Evolutionary conservation across 1,140 invertebrate genomes (phyloP).

Genomic region (Hirudo medicinalis): DNA sequence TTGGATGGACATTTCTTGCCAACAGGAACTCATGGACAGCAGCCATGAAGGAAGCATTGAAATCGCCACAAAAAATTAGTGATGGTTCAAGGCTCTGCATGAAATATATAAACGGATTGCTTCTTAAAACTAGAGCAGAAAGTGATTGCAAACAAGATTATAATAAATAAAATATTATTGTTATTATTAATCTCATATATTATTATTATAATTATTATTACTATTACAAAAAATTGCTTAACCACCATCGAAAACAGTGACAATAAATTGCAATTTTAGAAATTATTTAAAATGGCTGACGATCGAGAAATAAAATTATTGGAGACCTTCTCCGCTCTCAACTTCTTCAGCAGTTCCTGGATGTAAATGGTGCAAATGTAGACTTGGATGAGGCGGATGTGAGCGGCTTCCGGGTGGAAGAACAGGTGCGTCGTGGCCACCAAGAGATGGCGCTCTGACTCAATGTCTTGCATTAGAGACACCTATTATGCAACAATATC

Average conservation of each 20-base stretch:
- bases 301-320: not conserved
- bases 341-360: constrained; percentile 26
- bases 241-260: not conserved
- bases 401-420: constrained; percentile 73
- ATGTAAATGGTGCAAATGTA: constrained; percentile 28
- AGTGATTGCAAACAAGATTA: too few relatives aligned
- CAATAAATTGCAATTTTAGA: constrained; percentile 9
- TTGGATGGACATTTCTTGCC: constrained; percentile 27
- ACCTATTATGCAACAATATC: constrained; percentile 37
- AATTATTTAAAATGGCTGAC: not conserved
- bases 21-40: constrained; percentile 34
- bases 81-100: constrained; percentile 24
- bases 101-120: constrained; percentile 19
- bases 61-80: constrained; percentile 42
- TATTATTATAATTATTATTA: not conserved
- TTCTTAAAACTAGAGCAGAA: not conserved
- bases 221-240: constrained; percentile 10
- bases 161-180: too few relatives aligned
- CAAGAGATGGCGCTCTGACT: constrained; percentile 47
- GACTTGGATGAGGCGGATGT: constrained; percentile 61
- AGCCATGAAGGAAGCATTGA: constrained; percentile 35
- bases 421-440: constrained; percentile 82
- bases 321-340: constrained; percentile 30
- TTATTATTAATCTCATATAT: constrained; percentile 17
- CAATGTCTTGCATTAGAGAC: constrained; percentile 49